These are phyloP conservation scores for Albula goreensis DNA, from an alignment of 2,113 vertebrate genomes.

Conservation along the genomic window DNA sequence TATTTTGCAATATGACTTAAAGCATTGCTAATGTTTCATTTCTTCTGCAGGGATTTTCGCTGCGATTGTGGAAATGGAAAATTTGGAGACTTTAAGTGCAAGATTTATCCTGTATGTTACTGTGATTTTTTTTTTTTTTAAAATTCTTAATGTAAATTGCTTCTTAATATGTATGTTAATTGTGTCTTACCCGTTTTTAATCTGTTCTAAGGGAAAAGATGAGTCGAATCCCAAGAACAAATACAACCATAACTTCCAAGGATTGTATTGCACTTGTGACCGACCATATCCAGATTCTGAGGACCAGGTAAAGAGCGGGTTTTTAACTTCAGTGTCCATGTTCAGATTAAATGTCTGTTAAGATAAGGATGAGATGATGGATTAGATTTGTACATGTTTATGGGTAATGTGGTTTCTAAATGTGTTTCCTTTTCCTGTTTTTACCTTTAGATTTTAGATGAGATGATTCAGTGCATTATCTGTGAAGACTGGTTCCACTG, in stretches of 20 bases:
- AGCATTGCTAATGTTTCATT: not conserved
- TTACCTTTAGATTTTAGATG: slow-evolving; percentile 75
- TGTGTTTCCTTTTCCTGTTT: not conserved
- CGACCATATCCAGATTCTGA: slow-evolving; percentile 97
- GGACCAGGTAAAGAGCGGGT: slow-evolving; percentile 78
- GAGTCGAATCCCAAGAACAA: slow-evolving; percentile 85
- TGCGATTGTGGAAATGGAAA: slow-evolving; percentile 97
- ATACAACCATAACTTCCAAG: slow-evolving; percentile 96
- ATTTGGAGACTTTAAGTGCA: slow-evolving; percentile 89
- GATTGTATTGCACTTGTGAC: slow-evolving; percentile 90
- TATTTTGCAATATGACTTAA: too few relatives aligned
- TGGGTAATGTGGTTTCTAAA: slow-evolving; percentile 1
- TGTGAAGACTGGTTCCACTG: slow-evolving; percentile 99
- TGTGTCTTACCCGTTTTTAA: not conserved
- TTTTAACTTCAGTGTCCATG: too few relatives aligned
- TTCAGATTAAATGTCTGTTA: not conserved
- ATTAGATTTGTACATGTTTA: not conserved
- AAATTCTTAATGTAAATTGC: too few relatives aligned
- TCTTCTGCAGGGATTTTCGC: slow-evolving; percentile 83
- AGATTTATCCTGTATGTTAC: slow-evolving; percentile 83
- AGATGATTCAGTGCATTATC: slow-evolving; percentile 97
- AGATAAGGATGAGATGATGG: not conserved
- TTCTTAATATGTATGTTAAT: too few relatives aligned
- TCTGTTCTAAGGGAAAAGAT: slow-evolving; percentile 81
- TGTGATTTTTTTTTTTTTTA: not conserved